Conservation (phyloP, 1,140 invertebrate genomes). For the Formica exsecta region DNA sequence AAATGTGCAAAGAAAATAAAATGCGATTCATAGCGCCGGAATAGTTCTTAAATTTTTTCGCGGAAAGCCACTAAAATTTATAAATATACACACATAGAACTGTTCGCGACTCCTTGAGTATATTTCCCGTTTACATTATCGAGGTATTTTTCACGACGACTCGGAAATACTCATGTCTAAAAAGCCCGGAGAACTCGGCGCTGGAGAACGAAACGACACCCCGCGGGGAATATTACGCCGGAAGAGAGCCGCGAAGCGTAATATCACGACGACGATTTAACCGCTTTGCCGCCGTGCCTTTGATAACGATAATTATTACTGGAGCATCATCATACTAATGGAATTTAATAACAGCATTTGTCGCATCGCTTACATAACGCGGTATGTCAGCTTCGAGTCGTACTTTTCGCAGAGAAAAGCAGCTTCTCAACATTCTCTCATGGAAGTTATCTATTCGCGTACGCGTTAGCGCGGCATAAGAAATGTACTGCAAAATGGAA, state of each 20-base stretch:
- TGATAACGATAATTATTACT: slow-evolving; percentile 65
- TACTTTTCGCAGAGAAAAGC: slow-evolving; percentile 31
- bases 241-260: slow-evolving; percentile 53
- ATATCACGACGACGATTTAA: slow-evolving; percentile 70
- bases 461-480: neutral
- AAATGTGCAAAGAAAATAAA: slow-evolving; percentile 37
- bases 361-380: slow-evolving; percentile 54
- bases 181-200: slow-evolving; percentile 24
- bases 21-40: neutral
- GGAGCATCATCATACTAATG: slow-evolving; percentile 68
- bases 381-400: slow-evolving; percentile 31
- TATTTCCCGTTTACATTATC: slow-evolving; percentile 37
- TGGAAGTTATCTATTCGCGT: slow-evolving; percentile 2
- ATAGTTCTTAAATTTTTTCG: slow-evolving; percentile 35
- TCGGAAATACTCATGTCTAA: slow-evolving; percentile 38
- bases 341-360: slow-evolving; percentile 70
- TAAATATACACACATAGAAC: slow-evolving; percentile 61
- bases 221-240: slow-evolving; percentile 46
- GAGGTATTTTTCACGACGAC: slow-evolving; percentile 57
- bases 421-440: slow-evolving; percentile 8
- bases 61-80: slow-evolving; percentile 53
- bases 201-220: slow-evolving; percentile 44
- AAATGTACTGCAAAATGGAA: neutral
- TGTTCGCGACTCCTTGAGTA: slow-evolving; percentile 16
- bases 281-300: slow-evolving; percentile 48